phyloP scores from a whole-genome alignment of 2,888 invertebrate species.

The Cryptosula pallasiana region DNA sequence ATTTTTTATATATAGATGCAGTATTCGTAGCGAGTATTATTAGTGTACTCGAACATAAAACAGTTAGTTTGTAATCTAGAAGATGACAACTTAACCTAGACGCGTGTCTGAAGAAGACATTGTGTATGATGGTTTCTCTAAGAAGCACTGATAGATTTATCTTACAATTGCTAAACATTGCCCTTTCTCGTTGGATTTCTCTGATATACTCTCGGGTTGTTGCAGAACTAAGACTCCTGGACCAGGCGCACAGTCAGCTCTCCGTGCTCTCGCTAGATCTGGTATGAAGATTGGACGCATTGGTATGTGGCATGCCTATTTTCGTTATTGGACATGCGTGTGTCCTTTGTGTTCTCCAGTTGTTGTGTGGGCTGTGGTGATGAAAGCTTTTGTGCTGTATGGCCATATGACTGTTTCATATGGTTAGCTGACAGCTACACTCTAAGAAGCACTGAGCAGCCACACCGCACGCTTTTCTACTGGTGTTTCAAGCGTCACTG shows the following conservation, averaged over 20 bases:
- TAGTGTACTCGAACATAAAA: too few relatives aligned
- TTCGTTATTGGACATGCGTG: too few relatives aligned
- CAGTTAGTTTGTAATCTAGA: too few relatives aligned
- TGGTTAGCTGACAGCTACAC: constrained; percentile 5
- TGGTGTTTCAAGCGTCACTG: too few relatives aligned
- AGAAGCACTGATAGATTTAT: constrained; percentile 16
- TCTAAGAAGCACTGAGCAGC: constrained; percentile 25
- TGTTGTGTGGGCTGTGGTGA: not conserved
- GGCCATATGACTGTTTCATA: not conserved
- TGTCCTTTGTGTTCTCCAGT: too few relatives aligned
- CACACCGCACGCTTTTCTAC: too few relatives aligned
- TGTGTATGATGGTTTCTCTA: constrained; percentile 9
- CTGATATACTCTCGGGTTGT: constrained; percentile 25
- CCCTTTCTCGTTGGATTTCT: not conserved
- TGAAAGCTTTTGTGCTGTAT: constrained; percentile 1
- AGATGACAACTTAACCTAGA: not conserved
- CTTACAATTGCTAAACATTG: not conserved
- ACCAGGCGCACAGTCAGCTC: constrained; percentile 92
- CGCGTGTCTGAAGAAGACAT: not conserved
- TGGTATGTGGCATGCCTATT: too few relatives aligned
- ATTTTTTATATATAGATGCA: not conserved
- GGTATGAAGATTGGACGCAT: constrained; percentile 99
- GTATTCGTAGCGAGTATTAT: too few relatives aligned
- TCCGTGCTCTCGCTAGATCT: constrained; percentile 94
- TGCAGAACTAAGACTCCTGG: constrained; percentile 91